phyloP scores from a whole-genome alignment of 2,113 vertebrate species.

The Platysternon megacephalum region DNA sequence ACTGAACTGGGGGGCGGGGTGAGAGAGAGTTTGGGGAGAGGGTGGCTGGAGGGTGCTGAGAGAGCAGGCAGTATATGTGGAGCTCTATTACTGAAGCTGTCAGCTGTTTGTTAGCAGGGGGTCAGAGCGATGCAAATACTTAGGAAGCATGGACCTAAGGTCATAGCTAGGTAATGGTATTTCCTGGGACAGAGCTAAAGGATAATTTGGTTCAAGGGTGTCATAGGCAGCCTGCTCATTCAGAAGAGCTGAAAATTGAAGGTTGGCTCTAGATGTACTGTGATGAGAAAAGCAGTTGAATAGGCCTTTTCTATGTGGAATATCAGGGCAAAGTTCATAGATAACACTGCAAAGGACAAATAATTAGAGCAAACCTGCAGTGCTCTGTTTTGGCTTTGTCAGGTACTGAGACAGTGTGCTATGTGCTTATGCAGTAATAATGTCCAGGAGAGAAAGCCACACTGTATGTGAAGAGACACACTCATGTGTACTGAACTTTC shows the following conservation, averaged over 20 bases:
- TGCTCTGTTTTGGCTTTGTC: not conserved
- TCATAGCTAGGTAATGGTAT: not conserved
- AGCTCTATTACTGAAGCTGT: not conserved
- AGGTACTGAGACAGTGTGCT: not conserved
- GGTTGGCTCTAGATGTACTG: not conserved
- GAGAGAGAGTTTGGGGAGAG: too few species aligned
- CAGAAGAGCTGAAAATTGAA: not conserved
- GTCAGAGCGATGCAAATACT: not conserved
- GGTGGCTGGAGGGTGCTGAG: not conserved
- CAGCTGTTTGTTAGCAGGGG: not conserved
- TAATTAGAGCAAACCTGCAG: not conserved
- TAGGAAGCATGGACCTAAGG: not conserved
- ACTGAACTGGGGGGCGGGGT: too few species aligned
- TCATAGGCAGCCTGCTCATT: not conserved
- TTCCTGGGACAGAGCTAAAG: not conserved
- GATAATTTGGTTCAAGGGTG: not conserved
- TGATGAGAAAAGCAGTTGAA: not conserved
- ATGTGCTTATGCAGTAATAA: not conserved
- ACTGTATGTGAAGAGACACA: not conserved
- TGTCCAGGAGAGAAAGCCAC: not conserved
- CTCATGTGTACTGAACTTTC: not conserved
- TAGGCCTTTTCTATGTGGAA: not conserved
- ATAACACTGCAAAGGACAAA: not conserved
- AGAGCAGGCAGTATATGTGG: not conserved
- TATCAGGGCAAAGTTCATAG: not conserved